Base-by-base conservation (phyloP, 92 coral and sea anemone species). In the Muricea muricata region DNA sequence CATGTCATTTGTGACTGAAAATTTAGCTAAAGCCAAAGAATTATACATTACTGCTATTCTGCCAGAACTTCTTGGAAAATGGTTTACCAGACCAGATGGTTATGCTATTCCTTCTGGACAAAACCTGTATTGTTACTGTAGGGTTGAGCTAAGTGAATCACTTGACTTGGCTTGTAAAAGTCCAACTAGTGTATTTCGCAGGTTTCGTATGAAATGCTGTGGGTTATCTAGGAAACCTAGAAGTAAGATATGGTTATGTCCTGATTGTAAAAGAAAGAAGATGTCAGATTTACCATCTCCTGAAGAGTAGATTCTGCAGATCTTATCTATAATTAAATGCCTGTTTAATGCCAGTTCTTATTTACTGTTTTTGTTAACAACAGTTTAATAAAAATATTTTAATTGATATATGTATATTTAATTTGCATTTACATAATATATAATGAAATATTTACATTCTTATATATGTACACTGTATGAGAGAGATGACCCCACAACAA, bases 41-140 rank as follows among this genome's bases (percentile, higher is more conserved):
- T 55, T 92, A 12, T 91, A 87, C 77, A 82, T 86, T 14, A 57
- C 65, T 28, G 88, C 89, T 32, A 79, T 91, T 25, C 78, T 91
- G 23, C 94, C 94, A 61, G 92, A 91, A 61, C 75, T 91, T 14
- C 84, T 91, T n/a, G 94, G 89, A 28, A 91, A 84, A 78, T 92
- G 92, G 93, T 81, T 79, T 61, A 89, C 95, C 45, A 58, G 87
- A 26, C 83, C 74, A 57, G 15, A 72, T 18, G 87, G 56, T 57
- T 60, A 70, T 66, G 42, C 6, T 33, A 72, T 18, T 18, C 29
- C 66, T 63, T 37, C 32, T 52, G 37, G 69, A 46, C 50, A 63
- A 65, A 46, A 41, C 39, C 39, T 89, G 26, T 89, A 67, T 89
- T 86, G 87, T 65, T 82, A 71, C 48, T 83, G 91, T 67, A 73